Evolutionary conservation across 2,113 vertebrate species (phyloP).

Genomic region (Hippolais icterina): DNA sequence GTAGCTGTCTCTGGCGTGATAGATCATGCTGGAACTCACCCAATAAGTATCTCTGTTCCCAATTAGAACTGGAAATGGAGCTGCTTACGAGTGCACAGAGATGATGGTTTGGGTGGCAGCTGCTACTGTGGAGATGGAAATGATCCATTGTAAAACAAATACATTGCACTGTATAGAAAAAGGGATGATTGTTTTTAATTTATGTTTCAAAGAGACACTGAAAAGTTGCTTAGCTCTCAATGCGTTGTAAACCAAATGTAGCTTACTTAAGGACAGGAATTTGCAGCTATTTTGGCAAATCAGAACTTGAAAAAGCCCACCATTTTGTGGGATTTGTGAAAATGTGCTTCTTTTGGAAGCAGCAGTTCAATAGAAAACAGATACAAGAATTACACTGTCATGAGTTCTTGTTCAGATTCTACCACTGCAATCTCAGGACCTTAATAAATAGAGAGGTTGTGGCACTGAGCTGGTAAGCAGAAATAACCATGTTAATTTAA

Average conservation of each 20-base stretch:
- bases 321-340: conserved; percentile 28
- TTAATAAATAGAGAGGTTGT: not conserved
- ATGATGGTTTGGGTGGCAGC: conserved; percentile 77
- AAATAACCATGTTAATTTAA: conserved; percentile 39
- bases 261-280: not conserved
- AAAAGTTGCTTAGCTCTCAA: conserved; percentile 35
- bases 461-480: conserved; percentile 18
- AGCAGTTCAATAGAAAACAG: not conserved
- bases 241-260: not conserved
- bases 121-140: conserved; percentile 76
- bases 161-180: conserved; percentile 57
- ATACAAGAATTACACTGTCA: not conserved
- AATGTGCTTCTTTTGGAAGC: not conserved
- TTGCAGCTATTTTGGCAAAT: not conserved
- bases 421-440: not conserved
- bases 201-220: conserved; percentile 44
- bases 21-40: conserved; percentile 78
- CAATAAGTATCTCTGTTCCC: conserved; percentile 80
- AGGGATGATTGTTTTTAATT: conserved; percentile 43
- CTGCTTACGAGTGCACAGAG: conserved; percentile 66
- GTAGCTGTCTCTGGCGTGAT: conserved; percentile 79
- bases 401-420: not conserved
- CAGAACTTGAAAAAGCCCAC: conserved; percentile 5
- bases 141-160: conserved; percentile 70
- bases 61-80: conserved; percentile 79